These are phyloP conservation scores for Harpegnathos saltator DNA, from an alignment of 1,140 invertebrate genomes.

Conservation along the genomic window DNA sequence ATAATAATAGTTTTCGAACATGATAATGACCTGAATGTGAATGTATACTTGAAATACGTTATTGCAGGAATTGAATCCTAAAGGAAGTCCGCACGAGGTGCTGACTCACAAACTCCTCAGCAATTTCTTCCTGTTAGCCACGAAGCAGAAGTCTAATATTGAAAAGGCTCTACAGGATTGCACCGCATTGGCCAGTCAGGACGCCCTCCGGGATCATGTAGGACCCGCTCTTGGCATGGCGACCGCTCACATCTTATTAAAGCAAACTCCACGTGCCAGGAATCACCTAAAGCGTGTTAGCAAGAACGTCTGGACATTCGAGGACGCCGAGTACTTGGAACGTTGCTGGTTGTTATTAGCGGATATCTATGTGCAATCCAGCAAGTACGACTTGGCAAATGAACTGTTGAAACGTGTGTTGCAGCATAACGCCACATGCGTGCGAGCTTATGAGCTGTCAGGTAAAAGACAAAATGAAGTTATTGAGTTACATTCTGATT, in stretches of 20 bases:
- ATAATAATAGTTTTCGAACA: too few species aligned
- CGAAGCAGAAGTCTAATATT: constrained; percentile 93
- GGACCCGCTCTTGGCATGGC: constrained; percentile 96
- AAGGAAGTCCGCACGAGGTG: constrained; percentile 88
- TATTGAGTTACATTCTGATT: neutral
- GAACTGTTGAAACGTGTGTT: constrained; percentile 93
- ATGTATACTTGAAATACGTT: neutral
- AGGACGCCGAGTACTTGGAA: constrained; percentile 98
- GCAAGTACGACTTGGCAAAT: constrained; percentile 94
- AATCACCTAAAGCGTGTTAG: constrained; percentile 96
- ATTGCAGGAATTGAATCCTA: constrained; percentile 91
- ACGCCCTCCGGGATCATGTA: constrained; percentile 91
- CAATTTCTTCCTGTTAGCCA: constrained; percentile 94
- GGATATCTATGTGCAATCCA: constrained; percentile 95
- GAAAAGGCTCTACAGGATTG: constrained; percentile 95
- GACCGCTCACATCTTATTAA: constrained; percentile 94
- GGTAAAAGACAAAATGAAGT: neutral
- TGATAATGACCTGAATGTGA: too few species aligned
- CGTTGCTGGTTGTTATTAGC: constrained; percentile 96
- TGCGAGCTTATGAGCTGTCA: constrained; percentile 95
- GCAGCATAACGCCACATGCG: constrained; percentile 95
- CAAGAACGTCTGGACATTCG: constrained; percentile 95
- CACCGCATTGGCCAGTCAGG: constrained; percentile 90
- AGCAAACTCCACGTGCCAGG: constrained; percentile 95
- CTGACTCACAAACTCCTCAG: constrained; percentile 90